Evolutionary conservation across 1,140 invertebrate genomes (phyloP), one percentile per base, ranked within the genome.

Genomic region (Lamellibrachia luymesi): DNA sequence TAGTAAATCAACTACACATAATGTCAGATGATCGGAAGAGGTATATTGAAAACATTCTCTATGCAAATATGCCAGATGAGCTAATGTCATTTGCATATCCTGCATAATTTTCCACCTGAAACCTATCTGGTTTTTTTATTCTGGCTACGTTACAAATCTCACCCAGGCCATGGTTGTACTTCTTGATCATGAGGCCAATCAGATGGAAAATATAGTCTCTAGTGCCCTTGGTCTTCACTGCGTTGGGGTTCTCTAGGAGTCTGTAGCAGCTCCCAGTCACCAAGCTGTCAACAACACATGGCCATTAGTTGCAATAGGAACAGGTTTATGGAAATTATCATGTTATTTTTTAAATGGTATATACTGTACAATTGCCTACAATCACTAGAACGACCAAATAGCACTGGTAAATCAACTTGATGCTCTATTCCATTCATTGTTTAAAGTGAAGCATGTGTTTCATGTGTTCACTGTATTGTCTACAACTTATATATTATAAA

Each of bases 121-220:
- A 80, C 6, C 38, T 38, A 80, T 80, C 13, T 8, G 4, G 6
- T 4, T 80, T 80, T 80, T 10, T 80, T 80, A 13, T 56, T 56
- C 4, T 50, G 91, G 91, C 2, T 27, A n/a, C 17, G 51, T 49
- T 10, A 91, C 27, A 38, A 38, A 1, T 94, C 95, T 94, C 94
- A 96, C 96, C 94, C 8, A 96, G 93, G 51, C 93, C 94, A 94
- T 98, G 98, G 94, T 98, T 98, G 95, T 98, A 98, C 90, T 97
- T 97, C 95, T 98, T 98, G 50, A 98, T 97, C 49, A 98, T 97
- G n/a, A 97, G 97, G 38, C 98, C 98, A 91, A 99, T 96, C 93
- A 98, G 97, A 97, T 98, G 97, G 95, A 98, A 97, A 92, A 98
- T 97, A 13, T 97, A 97, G 94, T 98, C 97, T 93, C 97, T 97